Percentiles rank a stretch among this genome's conserved stretches.
These are phyloP conservation scores for Dusona sp. DNA, from an alignment of 2,888 invertebrate species.

Conservation along the genomic window DNA sequence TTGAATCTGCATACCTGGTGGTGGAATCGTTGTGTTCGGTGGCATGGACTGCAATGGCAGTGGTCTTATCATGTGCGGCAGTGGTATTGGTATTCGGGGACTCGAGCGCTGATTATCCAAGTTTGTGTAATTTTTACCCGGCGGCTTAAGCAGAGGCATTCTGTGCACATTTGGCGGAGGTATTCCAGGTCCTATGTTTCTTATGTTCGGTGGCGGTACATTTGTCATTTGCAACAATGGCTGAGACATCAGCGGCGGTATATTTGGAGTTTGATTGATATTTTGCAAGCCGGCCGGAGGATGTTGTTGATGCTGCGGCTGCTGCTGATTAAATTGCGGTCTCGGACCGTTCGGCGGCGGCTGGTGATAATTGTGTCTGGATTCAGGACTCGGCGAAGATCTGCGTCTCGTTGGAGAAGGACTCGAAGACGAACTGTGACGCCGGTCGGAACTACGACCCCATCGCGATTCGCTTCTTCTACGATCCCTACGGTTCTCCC, in stretches of 20 bases:
- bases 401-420: conserved; percentile 80
- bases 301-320: conserved; percentile 67
- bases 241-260: conserved; percentile 79
- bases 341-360: conserved; percentile 74
- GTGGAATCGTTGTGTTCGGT: conserved; percentile 82
- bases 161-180: conserved; percentile 75
- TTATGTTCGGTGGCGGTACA: conserved; percentile 79
- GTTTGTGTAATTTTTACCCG: conserved; percentile 71
- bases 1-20: conserved; percentile 71
- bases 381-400: conserved; percentile 77
- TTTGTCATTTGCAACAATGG: conserved; percentile 79
- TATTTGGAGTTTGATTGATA: conserved; percentile 72
- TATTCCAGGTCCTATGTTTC: conserved; percentile 75
- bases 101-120: conserved; percentile 75
- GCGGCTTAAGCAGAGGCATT: conserved; percentile 73
- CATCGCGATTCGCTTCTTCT: conserved; percentile 79
- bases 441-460: conserved; percentile 77
- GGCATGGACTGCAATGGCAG: conserved; percentile 75
- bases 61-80: conserved; percentile 73
- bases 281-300: conserved; percentile 68
- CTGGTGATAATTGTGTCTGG: conserved; percentile 76
- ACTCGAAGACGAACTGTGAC: conserved; percentile 80
- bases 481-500: conserved; percentile 79
- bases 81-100: conserved; percentile 77
- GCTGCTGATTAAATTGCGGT: conserved; percentile 75